Percentiles rank a stretch among this genome's conserved stretches.
Conservation (phyloP, 30 jellyfish, hydroid and myxozoan species). For the Hydra vulgaris region DNA sequence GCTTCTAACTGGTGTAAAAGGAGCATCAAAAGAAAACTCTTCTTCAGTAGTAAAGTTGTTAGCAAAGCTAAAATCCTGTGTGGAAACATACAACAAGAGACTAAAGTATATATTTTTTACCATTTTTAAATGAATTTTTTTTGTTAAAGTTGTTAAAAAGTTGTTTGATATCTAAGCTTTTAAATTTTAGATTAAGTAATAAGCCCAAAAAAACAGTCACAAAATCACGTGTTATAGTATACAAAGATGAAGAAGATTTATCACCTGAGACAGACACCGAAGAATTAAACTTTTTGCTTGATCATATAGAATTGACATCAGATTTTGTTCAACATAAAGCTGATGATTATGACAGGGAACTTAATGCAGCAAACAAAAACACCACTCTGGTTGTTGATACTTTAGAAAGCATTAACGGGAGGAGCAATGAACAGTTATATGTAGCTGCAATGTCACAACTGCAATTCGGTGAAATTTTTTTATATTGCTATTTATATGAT, state of each 20-base stretch:
- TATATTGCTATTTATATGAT: no score
- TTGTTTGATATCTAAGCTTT: no score
- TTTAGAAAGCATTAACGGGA: not conserved
- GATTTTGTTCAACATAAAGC: slow-evolving; percentile 31
- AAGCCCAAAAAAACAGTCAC: slow-evolving; percentile 12
- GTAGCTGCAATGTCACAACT: slow-evolving; percentile 33
- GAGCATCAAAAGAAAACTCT: slow-evolving; percentile 11
- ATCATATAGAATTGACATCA: slow-evolving; percentile 51
- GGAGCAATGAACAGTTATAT: not conserved
- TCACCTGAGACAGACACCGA: slow-evolving; percentile 23
- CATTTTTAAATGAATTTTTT: not conserved
- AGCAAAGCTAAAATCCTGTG: slow-evolving; percentile 60
- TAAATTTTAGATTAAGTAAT: not conserved
- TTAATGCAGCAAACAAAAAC: slow-evolving; percentile 4
- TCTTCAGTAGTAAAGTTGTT: slow-evolving; percentile 38
- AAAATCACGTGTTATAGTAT: slow-evolving; percentile 9
- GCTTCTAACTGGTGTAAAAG: slow-evolving; percentile 35
- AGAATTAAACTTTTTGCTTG: slow-evolving; percentile 52
- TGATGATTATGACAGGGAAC: slow-evolving; percentile 29
- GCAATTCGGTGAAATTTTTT: slow-evolving; percentile 59
- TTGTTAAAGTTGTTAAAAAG: no score
- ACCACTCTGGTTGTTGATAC: not conserved
- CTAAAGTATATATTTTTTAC: not conserved
- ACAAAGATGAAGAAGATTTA: not conserved
- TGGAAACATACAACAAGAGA: slow-evolving; percentile 55